Evolutionary conservation across 2,797 vertebrate species (phyloP).

Genomic region (Falco concolor): DNA sequence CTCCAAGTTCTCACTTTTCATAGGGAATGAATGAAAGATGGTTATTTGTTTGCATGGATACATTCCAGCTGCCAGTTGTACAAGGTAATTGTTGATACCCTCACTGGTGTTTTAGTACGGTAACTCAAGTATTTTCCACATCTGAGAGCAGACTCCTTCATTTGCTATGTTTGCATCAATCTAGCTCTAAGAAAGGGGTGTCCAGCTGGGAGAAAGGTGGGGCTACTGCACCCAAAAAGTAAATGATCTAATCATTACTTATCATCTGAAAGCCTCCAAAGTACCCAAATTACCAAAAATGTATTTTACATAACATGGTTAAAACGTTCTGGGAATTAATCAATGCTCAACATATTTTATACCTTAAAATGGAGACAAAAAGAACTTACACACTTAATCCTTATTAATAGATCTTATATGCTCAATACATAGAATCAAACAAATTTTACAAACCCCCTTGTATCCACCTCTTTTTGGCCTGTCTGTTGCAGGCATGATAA

Average conservation of each 20-base stretch:
- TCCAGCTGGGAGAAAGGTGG: background rate
- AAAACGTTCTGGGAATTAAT: background rate
- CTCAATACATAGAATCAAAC: background rate
- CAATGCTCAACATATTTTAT: background rate
- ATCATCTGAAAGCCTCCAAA: background rate
- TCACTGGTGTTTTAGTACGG: background rate
- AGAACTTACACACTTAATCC: background rate
- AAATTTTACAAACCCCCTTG: fast-evolving
- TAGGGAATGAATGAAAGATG: background rate
- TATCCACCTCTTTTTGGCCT: background rate
- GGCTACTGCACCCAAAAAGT: background rate
- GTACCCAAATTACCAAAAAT: background rate
- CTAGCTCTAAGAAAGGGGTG: background rate
- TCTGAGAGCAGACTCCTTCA: background rate
- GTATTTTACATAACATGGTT: background rate
- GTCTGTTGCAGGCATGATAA: background rate
- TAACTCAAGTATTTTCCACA: background rate
- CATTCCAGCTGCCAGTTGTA: background rate
- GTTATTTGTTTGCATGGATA: background rate
- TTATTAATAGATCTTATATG: background rate
- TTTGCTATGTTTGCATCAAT: background rate
- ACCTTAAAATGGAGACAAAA: background rate
- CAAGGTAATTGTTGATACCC: background rate
- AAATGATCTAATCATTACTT: background rate
- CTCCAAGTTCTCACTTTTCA: background rate